A percentile compares a stretch with the other conserved stretches of the same genome.
Evolutionary conservation across 2,113 vertebrate genomes (phyloP).

Genomic region (Garra rufa): DNA sequence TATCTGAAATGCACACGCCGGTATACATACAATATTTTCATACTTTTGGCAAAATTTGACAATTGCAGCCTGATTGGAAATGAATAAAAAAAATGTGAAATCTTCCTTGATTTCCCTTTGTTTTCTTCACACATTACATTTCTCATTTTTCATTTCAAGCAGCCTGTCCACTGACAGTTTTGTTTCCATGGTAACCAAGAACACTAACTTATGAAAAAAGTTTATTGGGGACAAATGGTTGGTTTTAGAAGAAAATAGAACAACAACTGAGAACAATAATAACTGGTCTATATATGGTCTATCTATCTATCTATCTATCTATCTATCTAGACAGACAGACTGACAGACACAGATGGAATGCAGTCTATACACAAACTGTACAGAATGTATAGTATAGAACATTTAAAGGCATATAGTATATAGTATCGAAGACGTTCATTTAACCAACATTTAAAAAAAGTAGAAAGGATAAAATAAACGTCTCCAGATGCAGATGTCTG

Average conservation of each 20-base stretch:
- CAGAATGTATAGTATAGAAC: no score
- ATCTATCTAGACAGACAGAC: no score
- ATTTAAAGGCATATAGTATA: no score
- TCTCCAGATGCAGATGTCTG: not conserved
- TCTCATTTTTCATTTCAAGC: conserved; percentile 23
- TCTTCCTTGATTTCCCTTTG: conserved; percentile 11
- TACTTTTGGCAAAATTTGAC: not conserved
- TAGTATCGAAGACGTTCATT: not conserved
- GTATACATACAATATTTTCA: conserved; percentile 1
- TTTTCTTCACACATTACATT: conserved; percentile 18
- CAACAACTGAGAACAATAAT: not conserved
- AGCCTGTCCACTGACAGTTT: not conserved
- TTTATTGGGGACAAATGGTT: not conserved
- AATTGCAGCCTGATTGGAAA: conserved; percentile 5
- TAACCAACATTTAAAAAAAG: not conserved
- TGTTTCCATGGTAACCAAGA: conserved; percentile 12
- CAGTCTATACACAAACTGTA: no score
- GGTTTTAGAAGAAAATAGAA: not conserved
- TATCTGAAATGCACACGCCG: not conserved
- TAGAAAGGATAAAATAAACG: not conserved
- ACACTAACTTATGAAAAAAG: conserved; percentile 4
- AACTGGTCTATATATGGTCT: not conserved
- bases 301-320: not conserved
- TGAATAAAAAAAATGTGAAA: not conserved
- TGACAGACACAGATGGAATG: no score